A percentile compares a stretch with the other conserved stretches of the same genome.
phyloP scores from a whole-genome alignment of 2,113 vertebrate genomes.

The Ceyx margarethae region DNA sequence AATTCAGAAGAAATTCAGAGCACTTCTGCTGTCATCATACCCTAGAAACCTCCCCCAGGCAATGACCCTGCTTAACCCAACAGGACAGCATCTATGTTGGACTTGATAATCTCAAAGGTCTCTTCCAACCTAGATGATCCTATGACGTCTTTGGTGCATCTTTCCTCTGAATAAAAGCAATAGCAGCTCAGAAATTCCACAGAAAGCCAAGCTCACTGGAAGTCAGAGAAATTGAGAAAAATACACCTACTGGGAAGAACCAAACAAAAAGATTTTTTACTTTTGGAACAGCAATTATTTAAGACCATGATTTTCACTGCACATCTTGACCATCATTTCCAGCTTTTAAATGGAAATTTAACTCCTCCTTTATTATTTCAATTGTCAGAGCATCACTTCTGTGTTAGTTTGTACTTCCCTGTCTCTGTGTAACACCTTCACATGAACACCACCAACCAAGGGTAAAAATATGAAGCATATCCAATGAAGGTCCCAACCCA shows the following conservation, averaged over 20 bases:
- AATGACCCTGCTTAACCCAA: background rate
- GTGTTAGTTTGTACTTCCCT: background rate
- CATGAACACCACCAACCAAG: background rate
- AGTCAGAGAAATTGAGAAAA: background rate
- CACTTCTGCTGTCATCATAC: background rate
- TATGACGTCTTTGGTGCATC: background rate
- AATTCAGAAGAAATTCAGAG: background rate
- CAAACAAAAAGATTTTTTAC: background rate
- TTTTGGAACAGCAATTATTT: background rate
- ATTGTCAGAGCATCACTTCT: background rate
- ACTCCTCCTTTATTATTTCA: background rate
- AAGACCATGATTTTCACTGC: background rate
- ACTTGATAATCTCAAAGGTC: too few species aligned
- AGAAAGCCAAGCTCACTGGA: background rate
- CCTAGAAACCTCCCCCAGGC: background rate
- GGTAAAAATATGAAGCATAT: background rate
- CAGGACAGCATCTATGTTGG: background rate
- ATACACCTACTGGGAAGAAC: background rate
- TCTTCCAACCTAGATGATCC: too few species aligned
- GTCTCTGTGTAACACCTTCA: background rate
- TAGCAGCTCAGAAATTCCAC: background rate
- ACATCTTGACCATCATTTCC: background rate
- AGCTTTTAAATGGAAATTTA: background rate
- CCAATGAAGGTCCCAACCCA: background rate
- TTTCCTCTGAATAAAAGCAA: background rate